Evolutionary conservation across 2,888 invertebrate species (phyloP).

Genomic region (Apeira syringaria): DNA sequence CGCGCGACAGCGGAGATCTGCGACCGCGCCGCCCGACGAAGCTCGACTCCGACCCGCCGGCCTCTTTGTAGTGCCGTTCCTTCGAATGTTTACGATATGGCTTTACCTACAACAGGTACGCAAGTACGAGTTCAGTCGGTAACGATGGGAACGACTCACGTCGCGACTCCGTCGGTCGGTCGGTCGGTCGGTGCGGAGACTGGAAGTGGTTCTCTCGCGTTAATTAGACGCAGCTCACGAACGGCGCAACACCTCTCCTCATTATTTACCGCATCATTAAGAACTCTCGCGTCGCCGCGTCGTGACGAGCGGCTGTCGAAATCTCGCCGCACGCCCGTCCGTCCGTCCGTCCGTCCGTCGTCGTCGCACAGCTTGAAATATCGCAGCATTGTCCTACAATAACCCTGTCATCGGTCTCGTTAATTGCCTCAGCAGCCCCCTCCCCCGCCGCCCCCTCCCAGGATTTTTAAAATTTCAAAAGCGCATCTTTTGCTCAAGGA

Average conservation of each 20-base stretch:
- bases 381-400: constrained; percentile 75
- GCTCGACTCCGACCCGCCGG: constrained; percentile 55
- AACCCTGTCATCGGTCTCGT: constrained; percentile 74
- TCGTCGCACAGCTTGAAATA: constrained; percentile 68
- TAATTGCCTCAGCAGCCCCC: too few relatives aligned
- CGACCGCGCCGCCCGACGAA: constrained; percentile 57
- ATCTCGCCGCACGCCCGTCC: constrained; percentile 58
- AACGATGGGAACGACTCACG: constrained; percentile 50
- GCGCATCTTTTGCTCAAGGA: constrained; percentile 50
- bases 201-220: constrained; percentile 58
- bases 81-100: constrained; percentile 40
- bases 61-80: constrained; percentile 46
- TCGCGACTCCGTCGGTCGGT: constrained; percentile 33
- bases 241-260: constrained; percentile 72
- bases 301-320: constrained; percentile 76
- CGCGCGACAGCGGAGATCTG: constrained; percentile 52
- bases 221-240: constrained; percentile 75
- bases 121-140: constrained; percentile 43
- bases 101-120: constrained; percentile 42
- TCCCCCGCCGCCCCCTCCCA: constrained; percentile 53
- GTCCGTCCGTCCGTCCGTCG: constrained; percentile 59
- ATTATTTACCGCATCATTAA: constrained; percentile 83
- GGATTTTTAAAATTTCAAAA: constrained; percentile 54
- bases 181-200: constrained; percentile 49
- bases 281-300: constrained; percentile 76